Evolutionary conservation across 2,797 vertebrate species (phyloP), one percentile per base, ranked within the genome.

Genomic region (Rousettus madagascariensis): DNA sequence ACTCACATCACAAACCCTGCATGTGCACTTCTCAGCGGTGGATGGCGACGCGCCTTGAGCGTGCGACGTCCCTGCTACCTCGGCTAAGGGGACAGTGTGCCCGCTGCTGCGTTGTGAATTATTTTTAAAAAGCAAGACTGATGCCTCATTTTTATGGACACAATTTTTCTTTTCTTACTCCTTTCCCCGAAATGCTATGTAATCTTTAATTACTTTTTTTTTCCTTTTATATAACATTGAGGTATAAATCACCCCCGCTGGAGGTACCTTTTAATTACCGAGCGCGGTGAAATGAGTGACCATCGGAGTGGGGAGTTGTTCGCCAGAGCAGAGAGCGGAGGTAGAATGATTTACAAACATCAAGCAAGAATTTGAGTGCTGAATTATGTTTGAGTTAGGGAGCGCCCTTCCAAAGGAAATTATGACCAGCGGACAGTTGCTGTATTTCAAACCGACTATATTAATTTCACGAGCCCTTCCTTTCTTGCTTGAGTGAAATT

Each of bases 381-480:
- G 71, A 98, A 90, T 98, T 97, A 75, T 80, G 88, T 92, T 90
- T 93, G 94, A 97, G 89, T 84, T 59, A 92, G 83, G 6, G 95
- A 82, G 95, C 94, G 84, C 66, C 66, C 79, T 83, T 97, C 96
- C 75, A 0, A 97, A 98, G 98, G 95, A 97, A 98, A 96, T 98
- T 93, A 82, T 96, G 96, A 41, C 20, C 74, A 66, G 88, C 80
- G 4, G 86, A 92, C 93, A 65, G 55, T 92, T 97, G 75, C 91
- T 97, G 77, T 63, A 90, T 97, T 97, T 97, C 95, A 87, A 96
- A 8, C 24, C 0, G 26, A 97, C 91, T 94, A 75, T 95, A 53
- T 97, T 95, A 49, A 78, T 96, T 95, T 96, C 92, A n/a, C 26
- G 46, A 36, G 97, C 30, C 41, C 24, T 95, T 91, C 33, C 30